phyloP scores from a whole-genome alignment of 2,113 vertebrate species.

The Corythornis madagascariensis region DNA sequence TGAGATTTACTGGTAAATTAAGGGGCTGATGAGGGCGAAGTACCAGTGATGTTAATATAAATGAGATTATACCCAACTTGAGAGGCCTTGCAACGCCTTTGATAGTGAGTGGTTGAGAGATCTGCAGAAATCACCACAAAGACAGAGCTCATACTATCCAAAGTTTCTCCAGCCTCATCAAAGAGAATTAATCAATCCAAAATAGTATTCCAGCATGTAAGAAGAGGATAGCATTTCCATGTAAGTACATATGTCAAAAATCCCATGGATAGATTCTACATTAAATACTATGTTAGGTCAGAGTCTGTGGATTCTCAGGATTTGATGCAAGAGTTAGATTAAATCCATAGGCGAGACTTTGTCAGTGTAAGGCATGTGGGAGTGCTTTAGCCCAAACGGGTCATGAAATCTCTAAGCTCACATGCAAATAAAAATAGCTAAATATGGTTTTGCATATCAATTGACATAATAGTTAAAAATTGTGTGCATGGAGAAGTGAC shows the following conservation, averaged over 20 bases:
- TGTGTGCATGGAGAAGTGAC: slow-evolving; percentile 44
- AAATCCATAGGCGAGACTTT: slow-evolving; percentile 46
- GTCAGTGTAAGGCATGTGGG: slow-evolving; percentile 30
- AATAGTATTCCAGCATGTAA: slow-evolving; percentile 58
- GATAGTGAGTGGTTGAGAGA: no score
- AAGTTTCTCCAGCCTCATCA: slow-evolving; percentile 43
- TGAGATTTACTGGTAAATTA: no score
- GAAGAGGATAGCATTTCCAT: slow-evolving; percentile 58
- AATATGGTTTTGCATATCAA: slow-evolving; percentile 71
- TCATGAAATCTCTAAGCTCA: slow-evolving; percentile 70
- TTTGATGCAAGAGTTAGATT: slow-evolving; percentile 56
- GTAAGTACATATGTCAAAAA: slow-evolving; percentile 57
- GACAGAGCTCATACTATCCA: background rate
- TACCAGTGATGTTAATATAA: no score
- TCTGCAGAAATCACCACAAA: slow-evolving; percentile 61
- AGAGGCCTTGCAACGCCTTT: no score
- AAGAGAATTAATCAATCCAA: slow-evolving; percentile 73
- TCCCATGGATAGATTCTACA: slow-evolving; percentile 4
- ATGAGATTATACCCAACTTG: no score
- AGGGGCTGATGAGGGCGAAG: no score
- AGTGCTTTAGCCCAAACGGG: slow-evolving; percentile 63
- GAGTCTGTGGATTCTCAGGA: slow-evolving; percentile 32
- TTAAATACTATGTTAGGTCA: slow-evolving; percentile 63
- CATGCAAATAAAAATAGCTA: slow-evolving; percentile 75
- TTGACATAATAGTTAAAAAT: slow-evolving; percentile 69